These are phyloP conservation scores for Pheosia gnoma DNA, from an alignment of 2,888 invertebrate species.

Conservation along the genomic window DNA sequence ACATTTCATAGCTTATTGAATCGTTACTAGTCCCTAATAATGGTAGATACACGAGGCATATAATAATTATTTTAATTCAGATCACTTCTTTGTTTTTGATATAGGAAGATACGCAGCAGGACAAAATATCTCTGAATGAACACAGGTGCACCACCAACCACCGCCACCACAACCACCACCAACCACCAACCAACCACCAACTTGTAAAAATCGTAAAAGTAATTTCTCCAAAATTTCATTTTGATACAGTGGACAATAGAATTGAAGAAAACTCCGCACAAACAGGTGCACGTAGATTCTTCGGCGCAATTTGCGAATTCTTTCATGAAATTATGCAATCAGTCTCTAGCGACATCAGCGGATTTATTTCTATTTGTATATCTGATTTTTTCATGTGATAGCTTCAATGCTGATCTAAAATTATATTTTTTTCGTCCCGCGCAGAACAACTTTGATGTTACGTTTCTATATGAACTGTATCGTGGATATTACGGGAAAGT, in stretches of 20 bases:
- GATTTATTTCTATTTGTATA: conserved; percentile 21
- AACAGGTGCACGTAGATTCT: conserved; percentile 37
- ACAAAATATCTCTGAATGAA: too few relatives aligned
- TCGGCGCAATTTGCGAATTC: conserved; percentile 31
- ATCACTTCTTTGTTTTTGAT: too few relatives aligned
- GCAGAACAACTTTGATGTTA: background rate
- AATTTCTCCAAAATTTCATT: background rate
- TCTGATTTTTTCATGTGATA: background rate
- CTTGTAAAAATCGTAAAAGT: too few relatives aligned
- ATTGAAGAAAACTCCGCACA: conserved; percentile 12
- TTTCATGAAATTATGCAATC: conserved; percentile 25
- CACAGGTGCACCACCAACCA: too few relatives aligned
- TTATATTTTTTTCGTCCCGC: background rate
- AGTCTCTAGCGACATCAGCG: conserved; percentile 24
- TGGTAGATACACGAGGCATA: too few relatives aligned
- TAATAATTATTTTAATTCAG: too few relatives aligned
- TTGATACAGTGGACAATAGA: conserved; percentile 11
- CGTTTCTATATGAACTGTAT: background rate
- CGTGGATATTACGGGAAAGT: background rate
- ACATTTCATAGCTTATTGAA: too few relatives aligned
- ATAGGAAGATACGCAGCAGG: too few relatives aligned
- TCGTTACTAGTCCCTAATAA: too few relatives aligned
- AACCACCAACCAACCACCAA: too few relatives aligned
- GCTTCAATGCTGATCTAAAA: conserved; percentile 3
- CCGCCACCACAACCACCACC: too few relatives aligned